phyloP scores from a whole-genome alignment of 2,797 vertebrate species.

The Xenops minutus region DNA sequence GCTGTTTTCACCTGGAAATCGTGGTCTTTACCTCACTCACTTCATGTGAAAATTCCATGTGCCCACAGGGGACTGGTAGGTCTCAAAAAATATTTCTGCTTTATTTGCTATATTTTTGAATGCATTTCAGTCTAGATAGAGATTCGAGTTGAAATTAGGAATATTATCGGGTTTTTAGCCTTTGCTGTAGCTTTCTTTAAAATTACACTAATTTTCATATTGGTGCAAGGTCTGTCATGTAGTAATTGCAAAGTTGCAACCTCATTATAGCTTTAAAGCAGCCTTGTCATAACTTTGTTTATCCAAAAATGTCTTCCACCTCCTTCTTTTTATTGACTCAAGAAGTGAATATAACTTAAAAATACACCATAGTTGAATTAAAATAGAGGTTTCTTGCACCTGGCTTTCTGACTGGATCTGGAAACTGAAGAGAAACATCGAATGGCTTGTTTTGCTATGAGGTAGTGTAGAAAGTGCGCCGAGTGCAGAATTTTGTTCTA shows the following conservation, averaged over 20 bases:
- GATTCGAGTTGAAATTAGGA: background rate
- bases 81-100: background rate
- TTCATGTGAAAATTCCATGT: background rate
- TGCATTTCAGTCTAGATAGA: background rate
- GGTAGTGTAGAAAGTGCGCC: fast-evolving
- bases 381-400: background rate
- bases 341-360: background rate
- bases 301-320: background rate
- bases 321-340: background rate
- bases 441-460: background rate
- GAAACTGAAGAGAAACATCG: background rate
- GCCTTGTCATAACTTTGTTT: background rate
- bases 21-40: background rate
- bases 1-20: background rate
- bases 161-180: background rate
- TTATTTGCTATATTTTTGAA: background rate
- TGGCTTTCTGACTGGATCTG: background rate
- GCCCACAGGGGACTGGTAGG: fast-evolving
- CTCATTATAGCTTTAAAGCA: background rate
- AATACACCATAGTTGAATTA: background rate
- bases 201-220: background rate
- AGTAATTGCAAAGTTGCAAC: background rate
- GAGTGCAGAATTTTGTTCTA: background rate
- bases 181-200: background rate
- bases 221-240: background rate